Conservation (phyloP, 2,888 invertebrate species). For the Drosophila neotestacea region DNA sequence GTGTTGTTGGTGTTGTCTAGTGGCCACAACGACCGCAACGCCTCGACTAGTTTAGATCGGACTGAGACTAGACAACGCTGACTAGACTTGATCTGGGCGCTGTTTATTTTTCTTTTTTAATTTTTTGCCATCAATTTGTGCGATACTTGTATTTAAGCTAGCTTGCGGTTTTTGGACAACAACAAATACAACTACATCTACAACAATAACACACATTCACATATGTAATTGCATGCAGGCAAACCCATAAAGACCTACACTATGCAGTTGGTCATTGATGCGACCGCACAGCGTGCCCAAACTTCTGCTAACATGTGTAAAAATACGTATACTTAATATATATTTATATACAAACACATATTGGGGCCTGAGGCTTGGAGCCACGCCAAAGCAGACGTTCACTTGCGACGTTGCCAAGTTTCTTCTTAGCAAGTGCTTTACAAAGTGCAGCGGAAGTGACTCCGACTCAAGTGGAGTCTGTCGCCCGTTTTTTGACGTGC, state of each 20-base stretch:
- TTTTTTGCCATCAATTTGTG: slow-evolving; percentile 53
- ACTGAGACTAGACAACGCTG: slow-evolving; percentile 68
- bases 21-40: slow-evolving; percentile 67
- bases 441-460: slow-evolving; percentile 75
- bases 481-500: slow-evolving; percentile 12
- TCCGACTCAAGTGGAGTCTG: slow-evolving; percentile 56
- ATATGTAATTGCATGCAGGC: slow-evolving; percentile 59
- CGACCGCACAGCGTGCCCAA: slow-evolving; percentile 64
- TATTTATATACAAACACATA: slow-evolving; percentile 8
- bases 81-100: slow-evolving; percentile 70
- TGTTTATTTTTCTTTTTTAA: slow-evolving; percentile 43
- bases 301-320: slow-evolving; percentile 24
- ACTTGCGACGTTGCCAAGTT: slow-evolving; percentile 71
- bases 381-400: slow-evolving; percentile 65
- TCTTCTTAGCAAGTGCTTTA: slow-evolving; percentile 58
- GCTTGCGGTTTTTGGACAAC: slow-evolving; percentile 39
- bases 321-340: slow-evolving; percentile 6
- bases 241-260: slow-evolving; percentile 46
- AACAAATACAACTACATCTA: slow-evolving; percentile 24
- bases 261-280: slow-evolving; percentile 69
- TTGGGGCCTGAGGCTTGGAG: slow-evolving; percentile 31
- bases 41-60: slow-evolving; percentile 78
- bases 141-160: slow-evolving; percentile 36
- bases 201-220: slow-evolving; percentile 33
- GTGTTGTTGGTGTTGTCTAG: slow-evolving; percentile 35